Evolutionary conservation across 2,888 invertebrate genomes (phyloP).

Genomic region (Latrodectus hesperus): DNA sequence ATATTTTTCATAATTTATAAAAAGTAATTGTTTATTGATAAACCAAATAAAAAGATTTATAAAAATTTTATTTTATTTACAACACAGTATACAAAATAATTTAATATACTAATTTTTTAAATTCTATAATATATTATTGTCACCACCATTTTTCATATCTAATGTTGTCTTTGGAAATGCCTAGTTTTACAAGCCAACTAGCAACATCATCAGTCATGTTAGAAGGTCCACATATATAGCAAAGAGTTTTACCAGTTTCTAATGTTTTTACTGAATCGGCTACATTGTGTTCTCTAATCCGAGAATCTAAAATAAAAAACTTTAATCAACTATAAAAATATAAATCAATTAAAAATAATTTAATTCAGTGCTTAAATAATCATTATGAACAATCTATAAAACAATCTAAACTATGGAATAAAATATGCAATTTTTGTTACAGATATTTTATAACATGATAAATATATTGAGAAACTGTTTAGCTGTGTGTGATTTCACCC

Average conservation of each 20-base stretch:
- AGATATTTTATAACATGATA: neutral
- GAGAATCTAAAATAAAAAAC: slow-evolving; percentile 35
- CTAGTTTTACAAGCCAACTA: slow-evolving; percentile 60
- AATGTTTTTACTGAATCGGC: slow-evolving; percentile 39
- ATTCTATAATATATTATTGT: slow-evolving; percentile 13
- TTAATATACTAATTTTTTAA: neutral
- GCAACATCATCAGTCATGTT: slow-evolving; percentile 71
- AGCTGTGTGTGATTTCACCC: too few relatives aligned
- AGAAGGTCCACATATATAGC: slow-evolving; percentile 72
- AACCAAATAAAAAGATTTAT: neutral
- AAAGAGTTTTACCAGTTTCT: slow-evolving; percentile 40
- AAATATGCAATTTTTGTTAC: neutral
- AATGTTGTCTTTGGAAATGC: slow-evolving; percentile 68
- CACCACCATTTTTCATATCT: slow-evolving; percentile 68
- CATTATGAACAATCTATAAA: too few relatives aligned
- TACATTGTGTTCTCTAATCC: slow-evolving; percentile 53
- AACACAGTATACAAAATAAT: neutral
- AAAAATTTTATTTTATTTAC: neutral
- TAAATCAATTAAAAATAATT: too few relatives aligned
- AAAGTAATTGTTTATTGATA: too few relatives aligned
- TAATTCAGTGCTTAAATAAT: too few relatives aligned
- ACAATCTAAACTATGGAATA: neutral
- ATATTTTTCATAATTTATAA: too few relatives aligned
- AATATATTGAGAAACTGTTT: too few relatives aligned
- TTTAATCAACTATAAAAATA: too few relatives aligned